A percentile compares a stretch with the other conserved stretches of the same genome.
Evolutionary conservation across 2,888 invertebrate genomes (phyloP).

Genomic region (Clistopyga incitator): DNA sequence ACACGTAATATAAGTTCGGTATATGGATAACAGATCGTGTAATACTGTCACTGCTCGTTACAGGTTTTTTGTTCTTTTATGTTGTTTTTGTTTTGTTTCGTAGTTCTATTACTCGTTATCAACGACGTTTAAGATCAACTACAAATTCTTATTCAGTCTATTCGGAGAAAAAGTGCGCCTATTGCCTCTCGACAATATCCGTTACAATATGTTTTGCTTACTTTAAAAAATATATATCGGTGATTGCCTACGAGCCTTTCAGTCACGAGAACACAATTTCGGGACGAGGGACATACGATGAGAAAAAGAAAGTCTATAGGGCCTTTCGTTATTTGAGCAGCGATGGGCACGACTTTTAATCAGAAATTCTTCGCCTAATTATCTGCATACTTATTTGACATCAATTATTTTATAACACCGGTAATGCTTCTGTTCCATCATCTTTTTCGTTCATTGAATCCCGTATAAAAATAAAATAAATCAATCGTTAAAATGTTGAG

Average conservation of each 20-base stretch:
- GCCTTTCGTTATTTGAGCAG: not conserved
- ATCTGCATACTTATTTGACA: not conserved
- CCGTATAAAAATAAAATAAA: conserved; percentile 10
- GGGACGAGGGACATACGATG: not conserved
- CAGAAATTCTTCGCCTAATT: not conserved
- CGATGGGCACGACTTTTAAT: not conserved
- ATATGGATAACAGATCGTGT: conserved; percentile 34
- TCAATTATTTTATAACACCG: not conserved
- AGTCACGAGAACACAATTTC: conserved; percentile 6
- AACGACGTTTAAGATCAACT: not conserved
- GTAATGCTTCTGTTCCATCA: not conserved
- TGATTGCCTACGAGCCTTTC: conserved; percentile 15
- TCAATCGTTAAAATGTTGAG: not conserved
- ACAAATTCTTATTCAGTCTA: conserved; percentile 27
- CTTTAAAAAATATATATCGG: not conserved
- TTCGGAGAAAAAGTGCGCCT: conserved; percentile 9
- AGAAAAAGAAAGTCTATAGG: not conserved
- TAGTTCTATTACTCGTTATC: conserved; percentile 12
- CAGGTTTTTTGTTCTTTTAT: not conserved
- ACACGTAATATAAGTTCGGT: conserved; percentile 21
- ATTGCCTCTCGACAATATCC: conserved; percentile 8
- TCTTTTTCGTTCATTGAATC: not conserved
- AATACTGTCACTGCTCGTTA: conserved; percentile 42
- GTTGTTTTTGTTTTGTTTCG: not conserved
- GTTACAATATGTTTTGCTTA: conserved; percentile 4